These are phyloP conservation scores for Chaenocephalus aceratus DNA, from an alignment of 2,113 vertebrate genomes.

Conservation along the genomic window DNA sequence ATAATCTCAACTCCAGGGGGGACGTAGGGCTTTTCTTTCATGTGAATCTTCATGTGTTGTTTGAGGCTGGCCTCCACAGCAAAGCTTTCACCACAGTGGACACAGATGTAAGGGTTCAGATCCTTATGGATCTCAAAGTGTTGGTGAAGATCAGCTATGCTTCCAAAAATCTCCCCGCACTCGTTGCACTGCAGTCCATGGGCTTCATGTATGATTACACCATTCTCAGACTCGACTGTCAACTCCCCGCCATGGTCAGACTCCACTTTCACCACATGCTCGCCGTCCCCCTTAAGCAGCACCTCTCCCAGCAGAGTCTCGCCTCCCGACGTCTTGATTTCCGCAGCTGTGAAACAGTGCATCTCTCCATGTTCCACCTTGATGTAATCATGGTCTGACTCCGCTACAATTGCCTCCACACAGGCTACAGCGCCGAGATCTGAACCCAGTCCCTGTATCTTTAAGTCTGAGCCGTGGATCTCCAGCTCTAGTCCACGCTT, in stretches of 20 bases:
- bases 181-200: constrained; percentile 87
- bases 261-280: constrained; percentile 84
- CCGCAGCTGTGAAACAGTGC: constrained; percentile 82
- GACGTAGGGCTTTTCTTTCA: constrained; percentile 85
- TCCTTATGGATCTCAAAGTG: constrained; percentile 87
- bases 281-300: constrained; percentile 81
- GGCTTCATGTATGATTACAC: constrained; percentile 86
- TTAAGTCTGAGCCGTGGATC: constrained; percentile 82
- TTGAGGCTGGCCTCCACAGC: constrained; percentile 86
- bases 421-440: constrained; percentile 82
- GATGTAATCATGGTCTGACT: constrained; percentile 86
- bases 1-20: constrained; percentile 84
- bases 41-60: constrained; percentile 87
- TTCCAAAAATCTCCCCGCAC: constrained; percentile 85
- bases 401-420: constrained; percentile 83
- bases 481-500: constrained; percentile 84
- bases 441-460: constrained; percentile 80
- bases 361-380: constrained; percentile 83
- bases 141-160: constrained; percentile 85
- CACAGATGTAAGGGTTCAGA: constrained; percentile 85
- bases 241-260: constrained; percentile 84
- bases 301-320: constrained; percentile 84
- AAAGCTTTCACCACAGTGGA: constrained; percentile 87
- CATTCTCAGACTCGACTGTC: constrained; percentile 86
- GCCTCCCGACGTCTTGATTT: constrained; percentile 74